phyloP scores from a whole-genome alignment of 2,888 invertebrate genomes.

The Cremastinae sp. region DNA sequence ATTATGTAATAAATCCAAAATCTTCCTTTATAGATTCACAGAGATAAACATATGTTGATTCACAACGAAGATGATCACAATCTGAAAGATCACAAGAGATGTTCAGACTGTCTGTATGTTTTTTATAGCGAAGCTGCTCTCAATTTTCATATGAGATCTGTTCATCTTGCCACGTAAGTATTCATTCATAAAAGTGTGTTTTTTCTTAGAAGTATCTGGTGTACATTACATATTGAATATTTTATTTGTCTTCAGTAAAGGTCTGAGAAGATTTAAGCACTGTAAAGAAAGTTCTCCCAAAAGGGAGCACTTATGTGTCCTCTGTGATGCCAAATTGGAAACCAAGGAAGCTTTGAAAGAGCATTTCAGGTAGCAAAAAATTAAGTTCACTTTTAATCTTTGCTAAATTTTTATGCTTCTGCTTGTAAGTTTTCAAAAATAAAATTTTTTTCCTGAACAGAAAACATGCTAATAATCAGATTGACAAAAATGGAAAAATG shows the following conservation, averaged over 20 bases:
- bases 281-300: constrained; percentile 67
- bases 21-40: constrained; percentile 81
- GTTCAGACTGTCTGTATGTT: constrained; percentile 82
- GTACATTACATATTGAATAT: constrained; percentile 12
- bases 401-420: background rate
- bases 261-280: constrained; percentile 8
- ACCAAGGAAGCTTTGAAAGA: constrained; percentile 83
- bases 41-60: constrained; percentile 83
- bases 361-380: constrained; percentile 82
- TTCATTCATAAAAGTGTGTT: background rate
- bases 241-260: constrained; percentile 4
- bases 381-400: background rate
- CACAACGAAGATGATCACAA: constrained; percentile 78
- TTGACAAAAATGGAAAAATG: constrained; percentile 80
- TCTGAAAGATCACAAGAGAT: constrained; percentile 75
- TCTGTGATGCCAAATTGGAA: constrained; percentile 82
- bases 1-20: no score
- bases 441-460: constrained; percentile 75
- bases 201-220: constrained; percentile 3
- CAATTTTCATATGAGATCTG: constrained; percentile 82
- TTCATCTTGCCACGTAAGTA: constrained; percentile 78
- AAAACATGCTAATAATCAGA: constrained; percentile 85
- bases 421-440: background rate
- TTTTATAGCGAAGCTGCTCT: constrained; percentile 83
- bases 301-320: constrained; percentile 80